Conservation (phyloP, 2,888 invertebrate species). For the Odontocolon sp. region DNA sequence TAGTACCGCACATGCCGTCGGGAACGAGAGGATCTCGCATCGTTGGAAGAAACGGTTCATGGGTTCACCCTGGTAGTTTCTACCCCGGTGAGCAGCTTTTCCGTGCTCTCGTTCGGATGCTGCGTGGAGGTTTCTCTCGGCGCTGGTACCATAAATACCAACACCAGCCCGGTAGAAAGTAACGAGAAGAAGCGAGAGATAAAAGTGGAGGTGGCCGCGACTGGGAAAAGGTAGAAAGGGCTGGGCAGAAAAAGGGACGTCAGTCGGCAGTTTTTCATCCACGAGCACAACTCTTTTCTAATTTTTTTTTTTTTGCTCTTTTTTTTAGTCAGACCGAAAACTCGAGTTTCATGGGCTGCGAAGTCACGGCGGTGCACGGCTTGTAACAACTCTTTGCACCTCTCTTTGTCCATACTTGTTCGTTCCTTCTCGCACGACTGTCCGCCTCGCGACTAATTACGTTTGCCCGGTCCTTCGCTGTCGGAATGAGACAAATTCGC, state of each 20-base stretch:
- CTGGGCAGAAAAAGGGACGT: slow-evolving; percentile 32
- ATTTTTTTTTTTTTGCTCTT: slow-evolving; percentile 16
- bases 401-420: too few relatives aligned
- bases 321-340: slow-evolving; percentile 53
- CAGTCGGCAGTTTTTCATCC: slow-evolving; percentile 49
- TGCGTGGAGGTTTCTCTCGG: slow-evolving; percentile 64
- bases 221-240: slow-evolving; percentile 9
- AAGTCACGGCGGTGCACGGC: slow-evolving; percentile 55
- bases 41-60: slow-evolving; percentile 68
- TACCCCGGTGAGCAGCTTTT: slow-evolving; percentile 70
- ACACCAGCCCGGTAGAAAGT: slow-evolving; percentile 62
- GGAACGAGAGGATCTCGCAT: slow-evolving; percentile 44
- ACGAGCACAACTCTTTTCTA: slow-evolving; percentile 11
- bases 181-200: slow-evolving; percentile 47
- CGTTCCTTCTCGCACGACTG: slow-evolving; percentile 11
- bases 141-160: slow-evolving; percentile 70
- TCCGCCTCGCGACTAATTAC: slow-evolving; percentile 66
- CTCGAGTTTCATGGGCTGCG: slow-evolving; percentile 62
- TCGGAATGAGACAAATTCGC: slow-evolving; percentile 64
- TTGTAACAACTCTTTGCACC: background rate
- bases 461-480: slow-evolving; percentile 55
- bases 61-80: slow-evolving; percentile 69
- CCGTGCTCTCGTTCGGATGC: slow-evolving; percentile 55
- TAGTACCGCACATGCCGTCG: background rate
- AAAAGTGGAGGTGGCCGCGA: slow-evolving; percentile 53